Conservation (phyloP, 2,797 vertebrate genomes). For the Monodelphis domestica region DNA sequence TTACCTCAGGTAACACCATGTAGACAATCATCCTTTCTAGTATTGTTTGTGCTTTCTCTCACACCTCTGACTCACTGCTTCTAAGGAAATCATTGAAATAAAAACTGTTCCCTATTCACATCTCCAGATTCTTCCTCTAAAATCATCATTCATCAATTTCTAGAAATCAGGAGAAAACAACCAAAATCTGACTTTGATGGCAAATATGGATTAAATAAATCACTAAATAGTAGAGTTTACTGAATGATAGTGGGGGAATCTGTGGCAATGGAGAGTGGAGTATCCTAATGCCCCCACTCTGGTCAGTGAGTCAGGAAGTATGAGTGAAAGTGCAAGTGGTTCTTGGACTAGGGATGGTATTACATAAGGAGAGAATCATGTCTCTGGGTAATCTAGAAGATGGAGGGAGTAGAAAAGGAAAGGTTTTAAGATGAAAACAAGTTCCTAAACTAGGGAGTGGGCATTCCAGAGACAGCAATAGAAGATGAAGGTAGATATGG, state of each 20-base stretch:
- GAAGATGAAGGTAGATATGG: not conserved
- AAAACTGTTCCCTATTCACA: not conserved
- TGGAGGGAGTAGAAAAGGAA: not conserved
- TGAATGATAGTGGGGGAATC: not conserved
- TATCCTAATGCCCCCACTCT: not conserved
- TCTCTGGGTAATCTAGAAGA: not conserved
- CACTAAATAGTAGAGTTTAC: not conserved
- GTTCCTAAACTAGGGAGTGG: not conserved
- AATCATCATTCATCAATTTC: not conserved
- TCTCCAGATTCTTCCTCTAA: not conserved
- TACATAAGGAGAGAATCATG: not conserved
- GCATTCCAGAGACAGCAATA: not conserved
- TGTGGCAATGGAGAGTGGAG: not conserved
- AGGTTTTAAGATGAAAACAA: not conserved
- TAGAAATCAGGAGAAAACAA: not conserved
- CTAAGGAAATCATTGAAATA: not conserved
- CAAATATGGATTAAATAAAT: not conserved
- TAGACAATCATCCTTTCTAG: not conserved
- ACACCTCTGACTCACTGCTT: not conserved
- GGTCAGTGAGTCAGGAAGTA: not conserved
- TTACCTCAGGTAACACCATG: not conserved
- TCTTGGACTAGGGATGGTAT: not conserved
- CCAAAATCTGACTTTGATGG: not conserved
- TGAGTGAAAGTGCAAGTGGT: not conserved
- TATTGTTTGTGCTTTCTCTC: not conserved